These are phyloP conservation scores for Asobara japonica DNA, from an alignment of 1,140 invertebrate genomes.

Conservation along the genomic window DNA sequence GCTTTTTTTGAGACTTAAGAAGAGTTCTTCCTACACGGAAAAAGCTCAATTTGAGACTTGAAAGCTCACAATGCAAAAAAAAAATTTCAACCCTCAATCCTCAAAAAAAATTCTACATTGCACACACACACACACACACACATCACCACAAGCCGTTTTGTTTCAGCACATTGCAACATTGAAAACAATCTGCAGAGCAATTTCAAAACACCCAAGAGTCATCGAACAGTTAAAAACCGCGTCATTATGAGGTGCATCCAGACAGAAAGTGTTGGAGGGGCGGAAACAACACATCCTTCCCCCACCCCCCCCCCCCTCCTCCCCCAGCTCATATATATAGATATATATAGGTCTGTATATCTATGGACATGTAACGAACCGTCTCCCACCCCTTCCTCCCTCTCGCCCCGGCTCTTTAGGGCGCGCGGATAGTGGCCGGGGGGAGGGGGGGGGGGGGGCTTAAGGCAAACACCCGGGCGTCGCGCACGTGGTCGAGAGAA, in stretches of 20 bases:
- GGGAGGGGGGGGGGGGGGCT: no score
- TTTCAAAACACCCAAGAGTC: not conserved
- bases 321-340: no score
- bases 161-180: no score
- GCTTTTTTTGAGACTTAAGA: no score
- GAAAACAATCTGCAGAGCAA: not conserved
- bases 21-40: no score
- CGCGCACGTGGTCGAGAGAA: constrained; percentile 32
- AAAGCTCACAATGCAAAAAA: no score
- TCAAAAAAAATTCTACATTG: no score
- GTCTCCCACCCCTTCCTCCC: constrained; percentile 9
- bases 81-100: no score
- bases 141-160: no score
- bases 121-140: no score
- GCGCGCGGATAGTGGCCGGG: constrained; percentile 28
- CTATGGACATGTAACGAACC: not conserved
- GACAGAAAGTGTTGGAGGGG: constrained; percentile 51
- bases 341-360: no score
- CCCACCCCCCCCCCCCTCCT: constrained; percentile 39
- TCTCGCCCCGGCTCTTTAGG: not conserved
- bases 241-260: constrained; percentile 49
- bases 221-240: not conserved
- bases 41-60: no score
- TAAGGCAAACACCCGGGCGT: constrained; percentile 25
- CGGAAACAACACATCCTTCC: constrained; percentile 56